These are phyloP conservation scores for Parnassius orleans DNA, from an alignment of 2,888 invertebrate species.

Conservation along the genomic window DNA sequence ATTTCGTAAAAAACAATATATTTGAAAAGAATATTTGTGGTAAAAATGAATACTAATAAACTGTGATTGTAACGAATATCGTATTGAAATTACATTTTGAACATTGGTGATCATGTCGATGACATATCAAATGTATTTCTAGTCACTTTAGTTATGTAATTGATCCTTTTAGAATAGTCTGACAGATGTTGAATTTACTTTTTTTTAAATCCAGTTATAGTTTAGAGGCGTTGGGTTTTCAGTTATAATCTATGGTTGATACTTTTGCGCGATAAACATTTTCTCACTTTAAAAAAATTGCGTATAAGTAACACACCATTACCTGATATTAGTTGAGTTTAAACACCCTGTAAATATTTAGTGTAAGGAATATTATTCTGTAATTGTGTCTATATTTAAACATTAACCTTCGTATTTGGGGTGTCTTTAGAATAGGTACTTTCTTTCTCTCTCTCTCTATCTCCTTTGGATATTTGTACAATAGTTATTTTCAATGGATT, in stretches of 20 bases:
- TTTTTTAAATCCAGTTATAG: conserved; percentile 16
- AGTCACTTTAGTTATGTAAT: conserved; percentile 21
- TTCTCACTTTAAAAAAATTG: background rate
- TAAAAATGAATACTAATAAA: conserved; percentile 18
- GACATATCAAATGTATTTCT: conserved; percentile 22
- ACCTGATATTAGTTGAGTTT: conserved; percentile 42
- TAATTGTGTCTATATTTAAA: conserved; percentile 54
- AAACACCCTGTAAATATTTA: conserved; percentile 53
- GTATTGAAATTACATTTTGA: conserved; percentile 1
- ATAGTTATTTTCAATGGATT: conserved; percentile 51
- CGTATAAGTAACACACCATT: conserved; percentile 35
- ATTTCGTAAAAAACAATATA: background rate
- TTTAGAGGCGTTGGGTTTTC: conserved; percentile 20
- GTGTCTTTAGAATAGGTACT: conserved; percentile 44
- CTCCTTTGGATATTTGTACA: conserved; percentile 49
- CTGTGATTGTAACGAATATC: conserved; percentile 18
- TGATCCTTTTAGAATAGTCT: conserved; percentile 15
- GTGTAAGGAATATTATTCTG: conserved; percentile 57
- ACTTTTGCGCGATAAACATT: background rate
- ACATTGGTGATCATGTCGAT: conserved; percentile 12
- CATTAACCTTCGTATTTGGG: conserved; percentile 47
- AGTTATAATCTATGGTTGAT: conserved; percentile 6
- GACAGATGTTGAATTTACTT: conserved; percentile 4
- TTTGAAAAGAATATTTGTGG: conserved; percentile 1
- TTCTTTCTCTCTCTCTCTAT: conserved; percentile 44